phyloP scores from a whole-genome alignment of 1,140 invertebrate genomes.

The Aphidius gifuensis region DNA sequence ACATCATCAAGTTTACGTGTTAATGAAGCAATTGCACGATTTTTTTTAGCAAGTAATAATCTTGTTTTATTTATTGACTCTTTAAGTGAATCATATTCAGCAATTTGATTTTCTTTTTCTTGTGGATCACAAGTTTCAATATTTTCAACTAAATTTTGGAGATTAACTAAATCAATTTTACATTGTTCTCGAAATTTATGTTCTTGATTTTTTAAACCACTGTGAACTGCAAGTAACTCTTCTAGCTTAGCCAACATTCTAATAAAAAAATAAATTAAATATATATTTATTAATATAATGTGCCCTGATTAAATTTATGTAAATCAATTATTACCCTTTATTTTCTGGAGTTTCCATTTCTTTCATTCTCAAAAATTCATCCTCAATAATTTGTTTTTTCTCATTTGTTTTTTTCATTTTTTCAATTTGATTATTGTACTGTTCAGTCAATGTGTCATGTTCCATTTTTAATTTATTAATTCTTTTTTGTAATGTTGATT shows the following conservation, averaged over 20 bases:
- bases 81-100: slow-evolving; percentile 61
- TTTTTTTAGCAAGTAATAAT: slow-evolving; percentile 74
- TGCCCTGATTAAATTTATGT: too few species aligned
- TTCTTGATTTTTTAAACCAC: slow-evolving; percentile 72
- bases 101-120: slow-evolving; percentile 37
- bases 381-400: slow-evolving; percentile 34
- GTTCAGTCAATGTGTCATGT: slow-evolving; percentile 41
- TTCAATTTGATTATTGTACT: slow-evolving; percentile 35
- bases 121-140: slow-evolving; percentile 37
- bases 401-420: slow-evolving; percentile 34
- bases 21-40: slow-evolving; percentile 75
- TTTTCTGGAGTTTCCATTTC: slow-evolving; percentile 54
- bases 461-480: slow-evolving; percentile 50
- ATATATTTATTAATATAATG: too few species aligned
- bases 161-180: slow-evolving; percentile 61
- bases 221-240: slow-evolving; percentile 66
- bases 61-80: slow-evolving; percentile 59
- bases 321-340: slow-evolving; percentile 44
- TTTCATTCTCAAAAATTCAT: slow-evolving; percentile 50
- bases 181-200: slow-evolving; percentile 74
- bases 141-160: slow-evolving; percentile 62
- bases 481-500: slow-evolving; percentile 53
- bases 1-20: slow-evolving; percentile 84
- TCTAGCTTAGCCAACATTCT: slow-evolving; percentile 65
- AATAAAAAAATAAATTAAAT: slow-evolving; percentile 26